phyloP scores from a whole-genome alignment of 2,797 vertebrate genomes.

The Nyctibius grandis region DNA sequence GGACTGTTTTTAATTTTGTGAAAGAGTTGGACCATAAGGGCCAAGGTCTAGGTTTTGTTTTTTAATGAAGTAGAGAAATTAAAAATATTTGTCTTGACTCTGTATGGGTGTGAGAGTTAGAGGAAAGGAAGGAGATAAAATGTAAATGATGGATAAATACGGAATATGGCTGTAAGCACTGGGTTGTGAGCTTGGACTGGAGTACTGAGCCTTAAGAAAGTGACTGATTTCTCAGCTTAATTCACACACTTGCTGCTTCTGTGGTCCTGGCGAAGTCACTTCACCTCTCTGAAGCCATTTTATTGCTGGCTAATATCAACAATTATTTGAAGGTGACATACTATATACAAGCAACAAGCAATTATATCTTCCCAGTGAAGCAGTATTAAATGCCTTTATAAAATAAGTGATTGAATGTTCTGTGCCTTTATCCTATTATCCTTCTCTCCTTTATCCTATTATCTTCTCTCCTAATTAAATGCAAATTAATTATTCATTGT shows the following conservation, averaged over 20 bases:
- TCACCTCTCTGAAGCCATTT: neutral
- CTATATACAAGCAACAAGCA: neutral
- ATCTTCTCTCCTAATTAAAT: neutral
- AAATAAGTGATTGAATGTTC: neutral
- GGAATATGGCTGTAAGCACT: neutral
- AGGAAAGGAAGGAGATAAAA: neutral
- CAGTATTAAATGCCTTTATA: neutral
- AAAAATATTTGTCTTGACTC: constrained; percentile 24
- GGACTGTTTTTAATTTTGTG: constrained; percentile 24
- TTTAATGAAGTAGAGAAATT: constrained; percentile 24
- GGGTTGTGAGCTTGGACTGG: neutral
- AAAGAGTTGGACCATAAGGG: neutral
- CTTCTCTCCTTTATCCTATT: neutral
- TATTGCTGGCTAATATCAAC: neutral
- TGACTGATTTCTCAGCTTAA: neutral
- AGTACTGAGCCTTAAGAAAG: neutral
- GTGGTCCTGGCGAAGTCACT: neutral
- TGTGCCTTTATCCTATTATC: neutral
- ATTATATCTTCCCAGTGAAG: neutral
- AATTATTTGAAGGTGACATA: neutral
- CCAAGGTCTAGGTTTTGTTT: neutral
- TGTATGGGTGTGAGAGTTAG: neutral
- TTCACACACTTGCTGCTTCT: neutral
- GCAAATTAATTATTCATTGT: neutral
- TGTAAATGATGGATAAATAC: neutral